Conservation (phyloP, 2,113 vertebrate genomes). For the Alethe castanea region DNA sequence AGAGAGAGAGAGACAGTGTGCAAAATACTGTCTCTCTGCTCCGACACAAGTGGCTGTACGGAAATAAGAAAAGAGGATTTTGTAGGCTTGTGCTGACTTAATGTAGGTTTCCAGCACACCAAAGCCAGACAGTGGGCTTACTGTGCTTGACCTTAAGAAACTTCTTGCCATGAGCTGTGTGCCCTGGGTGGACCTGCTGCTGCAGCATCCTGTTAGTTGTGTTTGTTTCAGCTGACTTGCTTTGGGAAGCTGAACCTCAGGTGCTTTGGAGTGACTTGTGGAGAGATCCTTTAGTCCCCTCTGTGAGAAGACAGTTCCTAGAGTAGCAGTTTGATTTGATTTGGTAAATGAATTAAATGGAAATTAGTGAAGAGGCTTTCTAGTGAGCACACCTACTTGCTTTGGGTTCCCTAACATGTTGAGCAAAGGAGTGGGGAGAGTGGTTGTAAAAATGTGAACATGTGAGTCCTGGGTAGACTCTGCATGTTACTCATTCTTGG, state of each 20-base stretch:
- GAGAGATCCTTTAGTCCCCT: neutral
- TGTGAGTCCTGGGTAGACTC: neutral
- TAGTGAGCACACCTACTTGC: neutral
- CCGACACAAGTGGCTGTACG: neutral
- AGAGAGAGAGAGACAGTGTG: neutral
- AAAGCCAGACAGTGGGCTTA: constrained; percentile 40
- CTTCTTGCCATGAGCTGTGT: neutral
- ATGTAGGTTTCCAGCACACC: constrained; percentile 21
- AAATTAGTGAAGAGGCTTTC: neutral
- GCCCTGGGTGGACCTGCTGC: neutral
- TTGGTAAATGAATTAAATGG: constrained; percentile 8
- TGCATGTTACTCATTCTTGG: neutral
- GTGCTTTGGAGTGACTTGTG: neutral
- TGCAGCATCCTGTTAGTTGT: neutral
- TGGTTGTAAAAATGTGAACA: neutral
- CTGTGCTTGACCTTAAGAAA: constrained; percentile 50
- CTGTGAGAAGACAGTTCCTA: neutral
- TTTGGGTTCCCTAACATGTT: neutral
- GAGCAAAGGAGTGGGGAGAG: neutral
- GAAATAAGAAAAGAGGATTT: constrained; percentile 65
- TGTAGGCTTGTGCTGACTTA: constrained; percentile 50
- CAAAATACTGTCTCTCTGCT: neutral
- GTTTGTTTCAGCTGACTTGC: neutral
- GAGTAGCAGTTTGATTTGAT: constrained; percentile 27
- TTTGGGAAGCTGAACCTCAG: neutral